A percentile compares a stretch with the other conserved stretches of the same genome.
phyloP scores from a whole-genome alignment of 2,113 vertebrate genomes.

The Seriola quinqueradiata region DNA sequence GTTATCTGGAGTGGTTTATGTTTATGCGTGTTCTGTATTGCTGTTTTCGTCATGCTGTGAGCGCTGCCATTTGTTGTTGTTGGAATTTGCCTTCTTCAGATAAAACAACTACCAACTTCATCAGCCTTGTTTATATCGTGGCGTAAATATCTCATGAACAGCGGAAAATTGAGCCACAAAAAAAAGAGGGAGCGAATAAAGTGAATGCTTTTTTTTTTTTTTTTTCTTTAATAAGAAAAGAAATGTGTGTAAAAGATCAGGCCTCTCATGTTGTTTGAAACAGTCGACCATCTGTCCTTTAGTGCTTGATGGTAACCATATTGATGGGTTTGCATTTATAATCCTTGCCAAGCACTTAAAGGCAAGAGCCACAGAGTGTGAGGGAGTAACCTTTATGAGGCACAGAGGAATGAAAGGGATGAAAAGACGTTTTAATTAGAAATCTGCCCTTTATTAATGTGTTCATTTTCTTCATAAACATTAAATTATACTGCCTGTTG shows the following conservation, averaged over 20 bases:
- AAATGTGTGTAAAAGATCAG: conserved; percentile 33
- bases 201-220: not conserved
- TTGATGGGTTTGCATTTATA: conserved; percentile 43
- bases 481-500: conserved; percentile 41
- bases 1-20: conserved; percentile 48
- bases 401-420: conserved; percentile 22
- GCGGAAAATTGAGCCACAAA: conserved; percentile 35
- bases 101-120: conserved; percentile 43
- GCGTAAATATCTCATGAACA: conserved; percentile 43
- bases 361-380: conserved; percentile 31
- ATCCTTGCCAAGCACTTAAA: conserved; percentile 59
- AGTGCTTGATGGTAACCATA: conserved; percentile 50
- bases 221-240: conserved; percentile 20
- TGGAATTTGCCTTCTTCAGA: conserved; percentile 37
- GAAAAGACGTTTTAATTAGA: conserved; percentile 37
- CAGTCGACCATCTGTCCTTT: conserved; percentile 37
- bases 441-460: conserved; percentile 56
- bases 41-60: conserved; percentile 51
- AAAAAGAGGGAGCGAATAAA: not conserved
- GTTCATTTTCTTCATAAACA: conserved; percentile 42
- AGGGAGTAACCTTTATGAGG: conserved; percentile 31
- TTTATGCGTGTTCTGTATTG: conserved; percentile 56
- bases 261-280: conserved; percentile 44
- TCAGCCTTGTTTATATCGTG: conserved; percentile 47
- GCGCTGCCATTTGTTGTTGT: conserved; percentile 54